These are phyloP conservation scores for Drosophila ironensis DNA, from an alignment of 1,140 invertebrate genomes.

Conservation along the genomic window DNA sequence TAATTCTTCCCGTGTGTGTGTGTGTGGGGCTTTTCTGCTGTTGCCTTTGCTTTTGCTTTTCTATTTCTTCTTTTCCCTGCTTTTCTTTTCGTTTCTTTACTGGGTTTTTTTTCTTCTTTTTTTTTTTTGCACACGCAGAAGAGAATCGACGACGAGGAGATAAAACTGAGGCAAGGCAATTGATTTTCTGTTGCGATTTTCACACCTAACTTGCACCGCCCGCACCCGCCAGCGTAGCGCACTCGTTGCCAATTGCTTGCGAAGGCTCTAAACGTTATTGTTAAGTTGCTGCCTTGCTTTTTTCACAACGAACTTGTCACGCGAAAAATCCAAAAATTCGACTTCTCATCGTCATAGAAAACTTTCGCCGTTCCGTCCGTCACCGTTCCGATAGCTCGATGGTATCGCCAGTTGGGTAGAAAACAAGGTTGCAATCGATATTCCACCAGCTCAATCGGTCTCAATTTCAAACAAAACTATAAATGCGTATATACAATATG, in stretches of 20 bases:
- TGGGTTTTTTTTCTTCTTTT: constrained; percentile 22
- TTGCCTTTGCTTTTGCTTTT: constrained; percentile 46
- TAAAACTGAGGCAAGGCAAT: constrained; percentile 49
- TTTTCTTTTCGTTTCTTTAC: no score
- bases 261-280: constrained; percentile 46
- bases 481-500: constrained; percentile 5
- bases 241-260: constrained; percentile 32
- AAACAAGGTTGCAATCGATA: constrained; percentile 36
- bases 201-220: constrained; percentile 55
- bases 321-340: constrained; percentile 74
- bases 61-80: constrained; percentile 18
- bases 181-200: constrained; percentile 61
- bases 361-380: constrained; percentile 65
- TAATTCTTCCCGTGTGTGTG: constrained; percentile 4
- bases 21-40: constrained; percentile 8
- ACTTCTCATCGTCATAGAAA: constrained; percentile 76
- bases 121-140: constrained; percentile 35
- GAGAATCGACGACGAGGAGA: constrained; percentile 14
- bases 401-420: neutral
- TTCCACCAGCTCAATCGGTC: constrained; percentile 1
- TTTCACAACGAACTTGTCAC: constrained; percentile 78
- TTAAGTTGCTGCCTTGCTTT: constrained; percentile 40
- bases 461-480: constrained; percentile 11
- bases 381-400: constrained; percentile 59
- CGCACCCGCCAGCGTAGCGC: constrained; percentile 49